Evolutionary conservation across 1,140 invertebrate species (phyloP).

Genomic region (Neoseiulus cucumeris): DNA sequence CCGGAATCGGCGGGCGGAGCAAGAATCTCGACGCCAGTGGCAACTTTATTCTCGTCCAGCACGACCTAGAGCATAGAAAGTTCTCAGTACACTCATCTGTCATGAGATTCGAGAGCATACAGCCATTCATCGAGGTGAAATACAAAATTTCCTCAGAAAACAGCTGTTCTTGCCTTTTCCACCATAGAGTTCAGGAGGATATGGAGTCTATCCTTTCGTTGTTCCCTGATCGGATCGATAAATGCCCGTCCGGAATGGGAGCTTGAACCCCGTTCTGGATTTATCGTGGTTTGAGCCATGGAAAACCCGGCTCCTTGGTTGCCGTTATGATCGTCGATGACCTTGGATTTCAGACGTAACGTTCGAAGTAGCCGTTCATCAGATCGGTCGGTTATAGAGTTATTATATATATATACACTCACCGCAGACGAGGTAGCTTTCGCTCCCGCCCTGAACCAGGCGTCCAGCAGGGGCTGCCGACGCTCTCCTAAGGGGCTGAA

Average conservation of each 20-base stretch:
- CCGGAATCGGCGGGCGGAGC: conserved; percentile 24
- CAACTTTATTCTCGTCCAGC: conserved; percentile 33
- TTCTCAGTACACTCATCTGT: too few relatives aligned
- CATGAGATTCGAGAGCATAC: too few relatives aligned
- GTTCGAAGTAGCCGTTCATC: not conserved
- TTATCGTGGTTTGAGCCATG: not conserved
- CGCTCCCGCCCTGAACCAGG: not conserved
- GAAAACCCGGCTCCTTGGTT: not conserved
- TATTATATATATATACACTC: not conserved
- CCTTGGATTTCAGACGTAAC: not conserved
- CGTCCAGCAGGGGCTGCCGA: not conserved
- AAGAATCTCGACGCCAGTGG: conserved; percentile 47
- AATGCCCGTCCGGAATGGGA: not conserved
- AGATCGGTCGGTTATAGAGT: not conserved
- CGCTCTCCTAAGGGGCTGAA: not conserved
- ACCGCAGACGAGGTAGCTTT: not conserved
- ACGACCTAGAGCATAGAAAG: too few relatives aligned
- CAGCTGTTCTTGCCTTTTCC: not conserved
- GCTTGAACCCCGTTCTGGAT: not conserved
- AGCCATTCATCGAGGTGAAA: too few relatives aligned
- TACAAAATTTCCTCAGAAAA: too few relatives aligned
- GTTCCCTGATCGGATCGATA: not conserved
- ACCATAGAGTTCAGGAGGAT: not conserved
- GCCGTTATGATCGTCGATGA: not conserved
- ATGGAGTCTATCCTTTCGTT: not conserved